Evolutionary conservation across 2,113 vertebrate genomes (phyloP).

Genomic region (Tylochromis polylepis): DNA sequence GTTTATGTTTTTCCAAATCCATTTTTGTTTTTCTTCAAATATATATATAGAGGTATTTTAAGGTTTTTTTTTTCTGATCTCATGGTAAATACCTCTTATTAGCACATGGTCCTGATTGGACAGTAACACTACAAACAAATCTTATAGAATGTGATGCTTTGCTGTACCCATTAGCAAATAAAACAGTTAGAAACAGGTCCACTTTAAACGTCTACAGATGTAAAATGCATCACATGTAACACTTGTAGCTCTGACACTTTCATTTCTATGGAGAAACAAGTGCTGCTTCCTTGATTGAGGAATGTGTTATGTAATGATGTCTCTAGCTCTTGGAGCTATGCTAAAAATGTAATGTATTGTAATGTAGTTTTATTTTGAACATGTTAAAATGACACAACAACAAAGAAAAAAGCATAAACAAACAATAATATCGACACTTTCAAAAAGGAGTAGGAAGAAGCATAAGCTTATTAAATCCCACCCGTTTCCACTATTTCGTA

Average conservation of each 20-base stretch:
- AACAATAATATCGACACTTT: background rate
- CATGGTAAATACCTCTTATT: background rate
- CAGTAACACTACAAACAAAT: background rate
- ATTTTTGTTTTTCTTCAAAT: background rate
- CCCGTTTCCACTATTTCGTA: rapidly evolving
- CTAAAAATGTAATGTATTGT: background rate
- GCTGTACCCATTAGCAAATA: background rate
- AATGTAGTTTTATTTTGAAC: background rate
- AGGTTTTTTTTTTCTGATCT: background rate
- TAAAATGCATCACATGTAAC: rapidly evolving
- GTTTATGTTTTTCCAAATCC: rapidly evolving
- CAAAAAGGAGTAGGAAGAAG: background rate
- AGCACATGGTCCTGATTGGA: background rate
- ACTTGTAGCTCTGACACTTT: background rate
- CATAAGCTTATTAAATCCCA: background rate
- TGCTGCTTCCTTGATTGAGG: background rate
- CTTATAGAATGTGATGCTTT: background rate
- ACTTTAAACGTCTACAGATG: background rate
- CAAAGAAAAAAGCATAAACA: background rate
- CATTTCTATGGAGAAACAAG: background rate
- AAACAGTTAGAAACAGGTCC: background rate
- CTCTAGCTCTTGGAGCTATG: rapidly evolving
- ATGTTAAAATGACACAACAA: background rate
- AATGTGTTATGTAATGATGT: background rate
- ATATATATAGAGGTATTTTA: background rate